Percentiles rank a stretch among this genome's conserved stretches.
phyloP scores from a whole-genome alignment of 1,140 invertebrate genomes.

The Ceratina japonica region DNA sequence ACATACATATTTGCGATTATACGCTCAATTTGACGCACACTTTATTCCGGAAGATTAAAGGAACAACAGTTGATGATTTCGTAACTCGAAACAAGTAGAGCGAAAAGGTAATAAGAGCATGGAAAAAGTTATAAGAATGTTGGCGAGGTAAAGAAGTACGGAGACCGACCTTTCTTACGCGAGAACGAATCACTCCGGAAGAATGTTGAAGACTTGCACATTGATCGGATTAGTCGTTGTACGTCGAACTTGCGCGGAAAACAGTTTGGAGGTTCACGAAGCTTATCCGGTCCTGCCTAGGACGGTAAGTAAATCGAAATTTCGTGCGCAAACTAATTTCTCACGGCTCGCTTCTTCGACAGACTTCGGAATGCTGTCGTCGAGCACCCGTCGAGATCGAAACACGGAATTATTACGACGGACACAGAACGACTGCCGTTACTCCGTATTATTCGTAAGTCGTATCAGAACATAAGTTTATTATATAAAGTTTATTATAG shows the following conservation, averaged over 20 bases:
- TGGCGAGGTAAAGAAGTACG: not conserved
- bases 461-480: no score
- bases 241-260: not conserved
- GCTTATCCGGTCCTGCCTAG: not conserved
- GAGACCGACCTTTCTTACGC: no score
- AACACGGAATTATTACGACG: slow-evolving; percentile 69
- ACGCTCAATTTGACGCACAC: not conserved
- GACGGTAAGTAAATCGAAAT: not conserved
- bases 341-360: not conserved
- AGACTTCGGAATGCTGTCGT: slow-evolving; percentile 4
- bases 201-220: not conserved
- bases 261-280: not conserved
- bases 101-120: slow-evolving; percentile 4
- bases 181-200: not conserved
- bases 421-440: slow-evolving; percentile 48
- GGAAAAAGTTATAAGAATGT: slow-evolving; percentile 6
- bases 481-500: not conserved
- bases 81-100: slow-evolving; percentile 31
- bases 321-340: no score
- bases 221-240: not conserved
- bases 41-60: slow-evolving; percentile 3
- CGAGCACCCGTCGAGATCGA: slow-evolving; percentile 30
- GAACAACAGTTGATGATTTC: slow-evolving; percentile 1
- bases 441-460: slow-evolving; percentile 72
- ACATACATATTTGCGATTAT: not conserved